Conservation (phyloP, 2,888 invertebrate species). For the Microctonus brassicae region DNA sequence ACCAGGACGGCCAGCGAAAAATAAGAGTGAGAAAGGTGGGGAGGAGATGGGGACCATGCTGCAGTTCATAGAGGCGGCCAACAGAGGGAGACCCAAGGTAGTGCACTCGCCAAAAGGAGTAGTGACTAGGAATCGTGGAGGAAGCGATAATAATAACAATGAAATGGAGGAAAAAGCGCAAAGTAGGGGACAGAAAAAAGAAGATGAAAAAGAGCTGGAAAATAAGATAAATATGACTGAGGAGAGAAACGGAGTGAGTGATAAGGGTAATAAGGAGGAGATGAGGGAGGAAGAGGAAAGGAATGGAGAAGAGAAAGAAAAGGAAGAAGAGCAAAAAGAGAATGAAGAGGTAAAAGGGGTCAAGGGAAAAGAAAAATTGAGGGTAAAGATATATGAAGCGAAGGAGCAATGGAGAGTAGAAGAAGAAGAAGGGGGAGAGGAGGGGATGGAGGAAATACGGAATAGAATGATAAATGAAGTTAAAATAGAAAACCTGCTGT, state of each 20-base stretch:
- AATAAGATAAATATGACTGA: not conserved
- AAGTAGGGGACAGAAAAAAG: not conserved
- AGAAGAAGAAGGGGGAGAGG: no score
- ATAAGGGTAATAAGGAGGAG: not conserved
- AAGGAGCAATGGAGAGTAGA: not conserved
- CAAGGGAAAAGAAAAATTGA: not conserved
- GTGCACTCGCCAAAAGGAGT: no score
- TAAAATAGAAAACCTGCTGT: no score
- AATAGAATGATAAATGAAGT: no score
- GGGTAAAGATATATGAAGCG: not conserved
- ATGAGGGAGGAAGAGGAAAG: not conserved
- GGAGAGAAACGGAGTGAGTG: not conserved
- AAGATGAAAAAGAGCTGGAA: not conserved
- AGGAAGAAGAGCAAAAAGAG: not conserved
- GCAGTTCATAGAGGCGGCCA: no score
- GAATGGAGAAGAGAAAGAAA: not conserved
- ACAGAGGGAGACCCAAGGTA: no score
- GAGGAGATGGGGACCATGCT: no score
- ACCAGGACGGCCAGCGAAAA: no score
- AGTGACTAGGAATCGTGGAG: no score
- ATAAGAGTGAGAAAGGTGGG: no score
- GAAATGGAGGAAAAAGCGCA: not conserved
- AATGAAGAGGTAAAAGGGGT: slow-evolving; percentile 7
- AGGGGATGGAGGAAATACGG: no score
- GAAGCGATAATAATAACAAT: not conserved